Percentiles rank a stretch among this genome's conserved stretches.
Conservation (phyloP, 2,888 invertebrate genomes). For the Ecdyonurus torrentis region DNA sequence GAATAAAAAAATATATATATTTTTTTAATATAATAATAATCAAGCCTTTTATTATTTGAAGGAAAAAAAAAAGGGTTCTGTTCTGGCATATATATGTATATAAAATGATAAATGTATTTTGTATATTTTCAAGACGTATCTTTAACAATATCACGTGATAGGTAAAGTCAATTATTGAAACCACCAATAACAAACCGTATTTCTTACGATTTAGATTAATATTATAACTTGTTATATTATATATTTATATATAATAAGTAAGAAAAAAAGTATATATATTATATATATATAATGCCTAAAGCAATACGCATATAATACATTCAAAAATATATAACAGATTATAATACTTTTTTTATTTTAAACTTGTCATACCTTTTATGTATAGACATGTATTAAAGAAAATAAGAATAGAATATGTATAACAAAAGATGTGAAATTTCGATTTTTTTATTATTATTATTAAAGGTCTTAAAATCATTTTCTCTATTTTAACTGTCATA, state of each 20-base stretch:
- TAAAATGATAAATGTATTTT: not conserved
- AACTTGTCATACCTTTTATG: no score
- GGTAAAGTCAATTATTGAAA: not conserved
- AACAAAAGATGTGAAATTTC: no score
- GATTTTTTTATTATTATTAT: no score
- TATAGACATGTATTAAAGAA: no score
- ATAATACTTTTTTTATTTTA: no score
- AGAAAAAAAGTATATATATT: not conserved
- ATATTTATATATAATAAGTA: not conserved
- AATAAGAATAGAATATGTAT: no score
- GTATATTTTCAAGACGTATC: not conserved
- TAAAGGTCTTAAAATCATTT: no score
- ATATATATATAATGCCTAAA: not conserved
- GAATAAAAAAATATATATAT: not conserved
- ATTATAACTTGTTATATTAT: not conserved
- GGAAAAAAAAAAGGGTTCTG: not conserved
- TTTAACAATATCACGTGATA: not conserved
- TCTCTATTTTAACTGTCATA: no score
- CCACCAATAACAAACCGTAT: not conserved
- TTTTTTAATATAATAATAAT: not conserved
- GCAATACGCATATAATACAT: no score
- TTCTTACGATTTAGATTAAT: not conserved
- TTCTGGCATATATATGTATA: not conserved
- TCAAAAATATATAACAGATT: no score
- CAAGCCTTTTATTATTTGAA: not conserved